Conservation (phyloP, 2,888 invertebrate species). For the Callimorpha dominula region DNA sequence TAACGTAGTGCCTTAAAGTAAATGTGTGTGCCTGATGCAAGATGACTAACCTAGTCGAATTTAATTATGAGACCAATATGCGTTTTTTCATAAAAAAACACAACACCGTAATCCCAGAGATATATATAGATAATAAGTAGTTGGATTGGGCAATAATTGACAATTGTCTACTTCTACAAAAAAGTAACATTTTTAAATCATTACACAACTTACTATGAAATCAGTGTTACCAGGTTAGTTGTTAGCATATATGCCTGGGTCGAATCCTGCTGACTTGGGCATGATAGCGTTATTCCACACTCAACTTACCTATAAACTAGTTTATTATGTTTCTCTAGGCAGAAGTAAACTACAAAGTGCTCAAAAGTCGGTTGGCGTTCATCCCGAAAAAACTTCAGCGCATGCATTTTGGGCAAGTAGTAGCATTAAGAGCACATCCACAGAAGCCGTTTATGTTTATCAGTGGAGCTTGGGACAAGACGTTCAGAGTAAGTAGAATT, state of each 20-base stretch:
- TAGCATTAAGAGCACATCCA: slow-evolving; percentile 81
- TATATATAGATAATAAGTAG: too few species aligned
- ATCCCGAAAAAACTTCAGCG: slow-evolving; percentile 80
- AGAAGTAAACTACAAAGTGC: slow-evolving; percentile 73
- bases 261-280: neutral
- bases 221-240: neutral
- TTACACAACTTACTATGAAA: neutral
- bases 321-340: slow-evolving; percentile 54
- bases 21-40: too few species aligned
- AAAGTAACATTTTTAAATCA: neutral
- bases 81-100: too few species aligned
- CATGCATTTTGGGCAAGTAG: slow-evolving; percentile 77
- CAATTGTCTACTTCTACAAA: neutral
- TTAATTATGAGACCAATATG: too few species aligned
- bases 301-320: neutral
- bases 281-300: neutral
- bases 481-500: slow-evolving; percentile 75
- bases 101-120: too few species aligned
- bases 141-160: too few species aligned
- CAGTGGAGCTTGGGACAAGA: slow-evolving; percentile 86
- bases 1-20: too few species aligned
- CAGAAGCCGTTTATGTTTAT: slow-evolving; percentile 75
- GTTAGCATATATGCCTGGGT: neutral
- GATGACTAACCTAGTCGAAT: too few species aligned
- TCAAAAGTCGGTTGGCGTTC: slow-evolving; percentile 77